phyloP scores from a whole-genome alignment of 2,113 vertebrate species.

The Toxostoma redivivum region DNA sequence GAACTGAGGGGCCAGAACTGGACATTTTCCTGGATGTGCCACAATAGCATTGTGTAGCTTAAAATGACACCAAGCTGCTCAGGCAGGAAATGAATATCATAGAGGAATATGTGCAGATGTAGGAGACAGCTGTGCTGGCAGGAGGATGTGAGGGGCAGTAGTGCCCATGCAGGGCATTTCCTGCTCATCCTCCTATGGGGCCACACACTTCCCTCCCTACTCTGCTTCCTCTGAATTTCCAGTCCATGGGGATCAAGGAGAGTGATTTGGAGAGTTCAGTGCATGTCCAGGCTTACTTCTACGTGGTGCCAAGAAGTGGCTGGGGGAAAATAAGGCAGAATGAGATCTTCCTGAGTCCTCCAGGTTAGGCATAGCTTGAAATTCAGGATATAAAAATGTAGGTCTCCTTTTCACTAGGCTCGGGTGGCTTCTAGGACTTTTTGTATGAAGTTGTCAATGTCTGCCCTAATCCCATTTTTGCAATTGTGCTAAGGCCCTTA shows the following conservation, averaged over 20 bases:
- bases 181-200: background rate
- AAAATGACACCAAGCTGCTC: background rate
- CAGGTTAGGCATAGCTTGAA: background rate
- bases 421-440: background rate
- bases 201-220: rapidly evolving
- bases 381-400: background rate
- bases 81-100: background rate
- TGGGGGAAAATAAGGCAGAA: background rate
- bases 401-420: background rate
- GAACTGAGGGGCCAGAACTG: no score
- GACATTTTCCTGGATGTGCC: no score
- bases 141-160: background rate
- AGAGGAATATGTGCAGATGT: background rate
- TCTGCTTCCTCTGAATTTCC: background rate
- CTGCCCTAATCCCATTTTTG: background rate
- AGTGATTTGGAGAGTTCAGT: background rate
- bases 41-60: background rate
- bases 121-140: background rate
- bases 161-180: rapidly evolving
- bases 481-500: background rate
- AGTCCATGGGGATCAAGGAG: background rate
- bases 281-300: background rate
- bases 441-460: background rate
- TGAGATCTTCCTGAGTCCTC: background rate
- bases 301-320: background rate